Conservation (phyloP, 2,888 invertebrate genomes). For the Caenorhabditis japonica region DNA sequence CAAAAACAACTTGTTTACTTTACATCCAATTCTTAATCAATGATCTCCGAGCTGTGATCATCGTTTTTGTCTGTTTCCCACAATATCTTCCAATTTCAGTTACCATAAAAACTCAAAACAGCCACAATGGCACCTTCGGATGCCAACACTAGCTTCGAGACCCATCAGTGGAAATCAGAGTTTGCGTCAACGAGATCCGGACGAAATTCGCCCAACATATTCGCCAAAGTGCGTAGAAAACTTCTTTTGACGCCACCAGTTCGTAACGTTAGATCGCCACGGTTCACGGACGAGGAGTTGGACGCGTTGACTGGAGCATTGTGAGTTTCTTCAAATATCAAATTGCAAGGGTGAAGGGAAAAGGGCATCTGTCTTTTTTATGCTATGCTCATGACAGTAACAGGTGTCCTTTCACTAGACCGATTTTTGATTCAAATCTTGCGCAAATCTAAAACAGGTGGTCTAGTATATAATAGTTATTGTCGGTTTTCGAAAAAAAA, state of each 20-base stretch:
- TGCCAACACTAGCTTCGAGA: conserved; percentile 17
- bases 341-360: no score
- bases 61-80: not conserved
- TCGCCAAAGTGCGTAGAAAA: conserved; percentile 37
- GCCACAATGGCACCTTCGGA: conserved; percentile 14
- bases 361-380: no score
- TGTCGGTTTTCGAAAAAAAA: not conserved
- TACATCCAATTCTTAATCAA: no score
- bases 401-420: no score
- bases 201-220: conserved; percentile 40
- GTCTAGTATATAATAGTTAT: not conserved
- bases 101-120: not conserved
- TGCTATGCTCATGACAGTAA: not conserved
- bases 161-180: conserved; percentile 41
- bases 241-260: conserved; percentile 41
- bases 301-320: conserved; percentile 41
- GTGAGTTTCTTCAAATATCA: conserved; percentile 27
- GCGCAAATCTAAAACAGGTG: not conserved
- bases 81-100: not conserved
- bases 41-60: no score
- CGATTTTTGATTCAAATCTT: not conserved
- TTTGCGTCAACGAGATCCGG: conserved; percentile 34
- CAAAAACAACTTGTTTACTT: no score
- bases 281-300: conserved; percentile 46
- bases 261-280: conserved; percentile 39